Evolutionary conservation across 92 coral and sea anemone species (phyloP).

Genomic region (Desmophyllum pertusum): DNA sequence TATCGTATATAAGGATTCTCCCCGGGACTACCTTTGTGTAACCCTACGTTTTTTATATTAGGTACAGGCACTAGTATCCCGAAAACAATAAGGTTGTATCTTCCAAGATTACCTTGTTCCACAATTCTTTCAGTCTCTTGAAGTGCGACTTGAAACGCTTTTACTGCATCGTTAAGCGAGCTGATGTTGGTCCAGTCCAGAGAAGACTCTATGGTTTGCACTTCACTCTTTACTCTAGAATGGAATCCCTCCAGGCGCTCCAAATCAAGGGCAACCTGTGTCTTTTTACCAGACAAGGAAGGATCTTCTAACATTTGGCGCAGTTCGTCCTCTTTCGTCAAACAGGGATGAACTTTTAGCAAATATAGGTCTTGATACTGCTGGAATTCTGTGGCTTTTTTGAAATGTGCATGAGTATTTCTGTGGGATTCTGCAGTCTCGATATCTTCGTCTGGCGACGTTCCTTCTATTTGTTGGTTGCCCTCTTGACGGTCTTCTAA

Average conservation of each 20-base stretch:
- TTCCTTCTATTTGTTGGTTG: background rate
- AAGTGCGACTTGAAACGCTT: constrained; percentile 6
- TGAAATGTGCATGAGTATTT: constrained; percentile 4
- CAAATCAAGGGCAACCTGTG: constrained; percentile 34
- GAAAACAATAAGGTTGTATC: too few relatives aligned
- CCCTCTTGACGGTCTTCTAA: background rate
- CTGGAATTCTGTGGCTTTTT: constrained; percentile 37
- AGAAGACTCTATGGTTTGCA: constrained; percentile 14
- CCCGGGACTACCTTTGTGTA: too few relatives aligned
- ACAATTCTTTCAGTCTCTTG: constrained; percentile 18
- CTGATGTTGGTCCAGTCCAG: constrained; percentile 34
- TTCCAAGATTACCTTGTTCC: constrained; percentile 56
- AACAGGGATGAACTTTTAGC: constrained; percentile 22
- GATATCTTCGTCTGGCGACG: background rate
- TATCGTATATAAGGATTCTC: too few relatives aligned
- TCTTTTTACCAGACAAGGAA: background rate
- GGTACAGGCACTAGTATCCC: too few relatives aligned
- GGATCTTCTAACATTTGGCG: constrained; percentile 1
- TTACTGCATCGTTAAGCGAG: constrained; percentile 4
- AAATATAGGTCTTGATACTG: constrained; percentile 39
- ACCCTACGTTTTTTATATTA: too few relatives aligned
- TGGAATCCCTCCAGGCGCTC: constrained; percentile 8
- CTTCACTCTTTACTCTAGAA: background rate
- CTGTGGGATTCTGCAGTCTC: constrained; percentile 27
- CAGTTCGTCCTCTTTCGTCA: constrained; percentile 18